Evolutionary conservation across 2,888 invertebrate species (phyloP).

Genomic region (Heteromyza rotundicornis): DNA sequence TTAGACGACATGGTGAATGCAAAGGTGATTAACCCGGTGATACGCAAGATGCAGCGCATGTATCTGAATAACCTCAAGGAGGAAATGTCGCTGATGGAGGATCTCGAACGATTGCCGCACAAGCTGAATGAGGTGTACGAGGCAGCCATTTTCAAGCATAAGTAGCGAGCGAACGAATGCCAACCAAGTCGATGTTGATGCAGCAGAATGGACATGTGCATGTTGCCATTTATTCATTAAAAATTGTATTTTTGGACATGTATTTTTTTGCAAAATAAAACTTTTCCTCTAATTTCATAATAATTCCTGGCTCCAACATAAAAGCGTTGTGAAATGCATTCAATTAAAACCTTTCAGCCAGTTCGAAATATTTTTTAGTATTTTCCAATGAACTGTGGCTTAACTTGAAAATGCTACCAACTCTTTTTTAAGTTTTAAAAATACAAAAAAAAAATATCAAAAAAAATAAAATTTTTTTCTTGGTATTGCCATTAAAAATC

Average conservation of each 20-base stretch:
- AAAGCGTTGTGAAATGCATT: too few relatives aligned
- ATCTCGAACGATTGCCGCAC: conserved; percentile 45
- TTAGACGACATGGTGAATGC: conserved; percentile 44
- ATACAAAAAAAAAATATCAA: too few relatives aligned
- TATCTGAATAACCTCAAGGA: conserved; percentile 47
- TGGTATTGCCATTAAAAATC: too few relatives aligned
- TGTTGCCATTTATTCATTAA: neutral
- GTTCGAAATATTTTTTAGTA: too few relatives aligned
- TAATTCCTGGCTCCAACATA: too few relatives aligned
- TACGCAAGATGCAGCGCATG: conserved; percentile 48
- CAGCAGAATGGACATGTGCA: neutral
- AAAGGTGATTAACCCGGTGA: conserved; percentile 50
- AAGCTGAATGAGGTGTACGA: conserved; percentile 43
- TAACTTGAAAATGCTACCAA: too few relatives aligned
- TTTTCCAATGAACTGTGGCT: too few relatives aligned
- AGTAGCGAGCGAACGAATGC: neutral
- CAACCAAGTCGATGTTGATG: neutral
- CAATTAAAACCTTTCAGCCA: too few relatives aligned
- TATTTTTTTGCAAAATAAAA: too few relatives aligned
- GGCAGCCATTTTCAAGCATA: conserved; percentile 5
- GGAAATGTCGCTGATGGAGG: conserved; percentile 50
- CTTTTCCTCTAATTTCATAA: too few relatives aligned
- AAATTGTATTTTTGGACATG: neutral
- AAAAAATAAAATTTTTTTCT: too few relatives aligned
- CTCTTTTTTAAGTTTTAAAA: too few relatives aligned